phyloP scores from a whole-genome alignment of 2,888 invertebrate genomes.

The Dryocosmus kuriphilus region DNA sequence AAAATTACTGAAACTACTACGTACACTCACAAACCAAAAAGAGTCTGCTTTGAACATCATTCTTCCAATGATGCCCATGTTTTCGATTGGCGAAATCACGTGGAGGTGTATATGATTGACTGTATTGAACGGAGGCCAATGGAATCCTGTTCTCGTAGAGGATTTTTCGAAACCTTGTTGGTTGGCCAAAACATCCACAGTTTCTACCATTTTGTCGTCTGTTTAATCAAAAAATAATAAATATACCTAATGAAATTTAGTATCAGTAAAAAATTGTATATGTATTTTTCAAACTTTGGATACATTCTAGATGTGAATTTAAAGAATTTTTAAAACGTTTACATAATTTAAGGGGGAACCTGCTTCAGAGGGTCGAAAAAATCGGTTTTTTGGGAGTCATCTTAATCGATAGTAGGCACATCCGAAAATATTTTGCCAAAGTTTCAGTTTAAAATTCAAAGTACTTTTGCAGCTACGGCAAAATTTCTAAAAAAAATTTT shows the following conservation, averaged over 20 bases:
- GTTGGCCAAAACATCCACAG: conserved; percentile 79
- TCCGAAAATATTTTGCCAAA: too few species aligned
- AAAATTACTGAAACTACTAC: conserved; percentile 67
- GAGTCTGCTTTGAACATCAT: conserved; percentile 86
- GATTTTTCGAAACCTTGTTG: conserved; percentile 77
- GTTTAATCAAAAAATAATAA: conserved; percentile 38
- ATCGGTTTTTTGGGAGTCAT: too few species aligned
- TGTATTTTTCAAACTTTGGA: neutral
- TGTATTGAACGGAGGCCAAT: conserved; percentile 94
- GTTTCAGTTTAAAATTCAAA: too few species aligned
- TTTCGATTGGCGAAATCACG: conserved; percentile 87
- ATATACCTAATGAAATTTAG: neutral
- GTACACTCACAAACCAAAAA: conserved; percentile 91
- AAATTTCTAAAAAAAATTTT: too few species aligned
- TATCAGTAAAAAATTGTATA: conserved; percentile 12
- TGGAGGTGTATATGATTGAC: conserved; percentile 92
- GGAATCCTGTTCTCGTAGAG: conserved; percentile 86
- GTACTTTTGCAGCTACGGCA: too few species aligned
- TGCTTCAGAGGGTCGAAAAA: too few species aligned
- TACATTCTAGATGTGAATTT: conserved; percentile 1
- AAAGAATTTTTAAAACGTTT: neutral
- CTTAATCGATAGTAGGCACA: too few species aligned
- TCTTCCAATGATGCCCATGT: conserved; percentile 84
- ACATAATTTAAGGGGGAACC: too few species aligned
- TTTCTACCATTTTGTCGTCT: conserved; percentile 85